Percentiles rank a stretch among this genome's conserved stretches.
Evolutionary conservation across 37 sponge, comb jelly and placozoan genomes (phyloP).

Genomic region (Axinella damicornis): DNA sequence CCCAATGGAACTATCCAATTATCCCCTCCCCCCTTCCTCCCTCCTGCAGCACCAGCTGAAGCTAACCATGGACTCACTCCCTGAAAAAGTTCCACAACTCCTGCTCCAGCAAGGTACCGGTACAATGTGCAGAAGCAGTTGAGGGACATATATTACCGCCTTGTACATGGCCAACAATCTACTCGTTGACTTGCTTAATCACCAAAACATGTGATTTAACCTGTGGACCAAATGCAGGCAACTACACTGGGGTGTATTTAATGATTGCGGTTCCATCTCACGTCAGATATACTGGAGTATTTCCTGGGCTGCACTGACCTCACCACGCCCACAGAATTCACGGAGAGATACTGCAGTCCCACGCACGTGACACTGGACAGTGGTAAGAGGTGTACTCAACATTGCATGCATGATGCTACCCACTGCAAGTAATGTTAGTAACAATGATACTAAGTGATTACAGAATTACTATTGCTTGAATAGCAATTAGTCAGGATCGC

Average conservation of each 20-base stretch:
- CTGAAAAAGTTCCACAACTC: constrained; percentile 48
- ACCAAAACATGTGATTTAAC: not conserved
- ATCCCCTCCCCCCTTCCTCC: not conserved
- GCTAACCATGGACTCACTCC: constrained; percentile 59
- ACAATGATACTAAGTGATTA: too few species aligned
- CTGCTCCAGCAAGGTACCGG: constrained; percentile 73
- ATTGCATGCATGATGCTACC: too few species aligned
- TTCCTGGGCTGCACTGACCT: constrained; percentile 41
- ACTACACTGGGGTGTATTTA: too few species aligned
- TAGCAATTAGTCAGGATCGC: too few species aligned
- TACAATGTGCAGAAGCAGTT: not conserved
- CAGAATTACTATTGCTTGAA: too few species aligned
- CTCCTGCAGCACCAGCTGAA: constrained; percentile 63
- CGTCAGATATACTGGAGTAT: constrained; percentile 81
- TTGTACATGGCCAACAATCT: too few species aligned
- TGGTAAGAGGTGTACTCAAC: too few species aligned
- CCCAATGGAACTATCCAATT: not conserved
- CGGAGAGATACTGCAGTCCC: constrained; percentile 50
- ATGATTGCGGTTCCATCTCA: not conserved
- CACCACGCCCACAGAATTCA: constrained; percentile 57
- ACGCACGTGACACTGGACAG: constrained; percentile 58
- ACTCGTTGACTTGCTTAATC: too few species aligned
- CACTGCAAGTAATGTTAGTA: not conserved
- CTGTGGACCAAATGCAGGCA: too few species aligned
- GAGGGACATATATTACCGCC: too few species aligned